Evolutionary conservation across 2,113 vertebrate genomes (phyloP).

Genomic region (Ailurus styani): DNA sequence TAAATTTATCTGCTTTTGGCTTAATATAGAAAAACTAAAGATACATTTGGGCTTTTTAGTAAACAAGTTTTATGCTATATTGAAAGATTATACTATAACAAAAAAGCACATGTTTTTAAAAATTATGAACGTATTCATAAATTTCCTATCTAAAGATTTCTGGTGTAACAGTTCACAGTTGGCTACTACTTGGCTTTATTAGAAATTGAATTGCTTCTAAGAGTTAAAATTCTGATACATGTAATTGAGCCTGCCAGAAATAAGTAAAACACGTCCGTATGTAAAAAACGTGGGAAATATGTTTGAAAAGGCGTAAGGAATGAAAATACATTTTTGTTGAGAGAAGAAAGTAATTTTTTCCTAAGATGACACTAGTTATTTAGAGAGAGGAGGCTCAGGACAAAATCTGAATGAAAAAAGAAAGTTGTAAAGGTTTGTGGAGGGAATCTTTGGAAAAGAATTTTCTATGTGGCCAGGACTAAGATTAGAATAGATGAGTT

Average conservation of each 20-base stretch:
- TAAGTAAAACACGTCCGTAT: not conserved
- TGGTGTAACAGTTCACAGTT: not conserved
- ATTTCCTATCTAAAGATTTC: not conserved
- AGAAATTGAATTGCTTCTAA: not conserved
- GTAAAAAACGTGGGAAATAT: not conserved
- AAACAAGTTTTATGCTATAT: not conserved
- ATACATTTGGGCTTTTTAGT: not conserved
- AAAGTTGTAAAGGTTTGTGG: not conserved
- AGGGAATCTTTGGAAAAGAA: not conserved
- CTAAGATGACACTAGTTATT: not conserved
- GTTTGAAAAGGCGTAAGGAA: not conserved
- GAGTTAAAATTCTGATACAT: not conserved
- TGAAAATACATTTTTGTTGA: not conserved
- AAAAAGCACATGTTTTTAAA: not conserved
- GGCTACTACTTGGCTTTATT: not conserved
- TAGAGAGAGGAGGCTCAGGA: not conserved
- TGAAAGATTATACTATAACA: not conserved
- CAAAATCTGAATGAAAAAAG: not conserved
- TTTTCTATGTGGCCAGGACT: not conserved
- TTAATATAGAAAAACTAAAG: not conserved
- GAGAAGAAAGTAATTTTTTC: not conserved
- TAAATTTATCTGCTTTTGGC: not conserved
- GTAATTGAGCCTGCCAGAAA: not conserved
- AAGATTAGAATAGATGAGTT: not conserved
- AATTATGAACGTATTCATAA: not conserved